Evolutionary conservation across 2,797 vertebrate genomes (phyloP).

Genomic region (Micropoecilia bifurca): DNA sequence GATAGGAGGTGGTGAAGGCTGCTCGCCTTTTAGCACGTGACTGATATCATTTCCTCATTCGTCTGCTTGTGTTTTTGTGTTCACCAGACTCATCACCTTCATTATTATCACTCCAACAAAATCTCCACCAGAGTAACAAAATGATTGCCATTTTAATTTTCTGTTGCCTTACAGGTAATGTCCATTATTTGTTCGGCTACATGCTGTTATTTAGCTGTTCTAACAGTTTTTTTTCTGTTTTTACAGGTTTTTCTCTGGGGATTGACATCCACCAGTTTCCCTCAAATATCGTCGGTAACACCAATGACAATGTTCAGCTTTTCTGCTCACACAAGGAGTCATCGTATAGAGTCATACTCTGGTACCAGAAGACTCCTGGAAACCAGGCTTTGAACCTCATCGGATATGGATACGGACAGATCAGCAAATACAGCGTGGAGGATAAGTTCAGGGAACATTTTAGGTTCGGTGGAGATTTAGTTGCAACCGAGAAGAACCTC

Average conservation of each 20-base stretch:
- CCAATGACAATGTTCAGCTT: neutral
- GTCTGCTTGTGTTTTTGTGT: neutral
- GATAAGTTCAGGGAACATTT: conserved; percentile 24
- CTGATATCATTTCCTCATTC: conserved; percentile 9
- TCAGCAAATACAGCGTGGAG: conserved; percentile 25
- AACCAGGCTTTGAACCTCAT: conserved; percentile 27
- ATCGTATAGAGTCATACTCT: conserved; percentile 37
- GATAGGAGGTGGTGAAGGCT: neutral
- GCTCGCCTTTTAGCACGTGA: conserved; percentile 18
- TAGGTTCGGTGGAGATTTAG: conserved; percentile 38
- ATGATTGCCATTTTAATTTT: conserved; percentile 10
- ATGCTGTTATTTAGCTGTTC: neutral
- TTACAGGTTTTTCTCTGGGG: conserved; percentile 40
- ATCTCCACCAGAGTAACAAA: neutral
- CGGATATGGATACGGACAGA: conserved; percentile 37
- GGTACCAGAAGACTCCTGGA: conserved; percentile 26
- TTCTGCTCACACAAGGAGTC: conserved; percentile 27
- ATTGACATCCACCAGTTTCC: conserved; percentile 40
- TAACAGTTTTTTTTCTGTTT: neutral
- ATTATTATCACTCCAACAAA: neutral
- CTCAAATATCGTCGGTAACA: neutral
- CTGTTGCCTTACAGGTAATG: conserved; percentile 3
- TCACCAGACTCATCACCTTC: neutral
- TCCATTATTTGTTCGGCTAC: rapidly evolving
- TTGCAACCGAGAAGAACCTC: conserved; percentile 5